Base-by-base conservation (phyloP, 2,113 vertebrate species). In the Falco punctatus region DNA sequence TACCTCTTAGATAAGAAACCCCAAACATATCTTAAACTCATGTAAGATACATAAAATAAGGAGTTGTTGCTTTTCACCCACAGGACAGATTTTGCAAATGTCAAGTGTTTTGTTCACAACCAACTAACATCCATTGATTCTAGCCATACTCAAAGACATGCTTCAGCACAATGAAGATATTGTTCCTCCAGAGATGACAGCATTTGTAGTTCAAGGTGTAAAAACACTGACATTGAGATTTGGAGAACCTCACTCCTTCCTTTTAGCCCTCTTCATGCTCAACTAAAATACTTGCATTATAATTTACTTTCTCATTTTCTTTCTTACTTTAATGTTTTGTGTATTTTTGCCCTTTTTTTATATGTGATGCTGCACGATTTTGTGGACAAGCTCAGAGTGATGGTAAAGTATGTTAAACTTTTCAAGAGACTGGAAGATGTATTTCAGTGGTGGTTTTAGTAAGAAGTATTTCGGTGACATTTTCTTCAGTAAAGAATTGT, bases 401-500 rank as follows among this genome's bases (percentile, higher is more conserved):
- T 71, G 8, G 17, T 33, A 9, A 67, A 32, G 13, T 32, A 10
- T 9, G 7, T 30, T 75, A 75, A 85, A 49, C 11, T 65, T 55
- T 92, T 82, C 74, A 82, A 81, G 59, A 72, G 7, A 5, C 7
- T 88, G 66, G 33, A 61, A 87, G 42, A 82, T 22, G 13, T 35
- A 80, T 85, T 89, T 96, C 88, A 78, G 67, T 33, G 21, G 5
- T 32, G 8, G 46, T 23, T 87, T 93, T 80, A 51, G 62, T 59
- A 57, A 92, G 77, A 92, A 54, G 62, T 66, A 78, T 94, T 95
- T 97, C 82, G 67, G 73, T 49, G 77, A 57, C 52, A 61, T 85
- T 96, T 96, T 94, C 79, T 96, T 94, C 82, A 75, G 57, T 51
- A 84, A 96, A 94, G 88, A 96, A 91, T 94, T 92, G 93, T 97